Base-by-base conservation (phyloP, 2,113 vertebrate species). In the Lophochroa leadbeateri region DNA sequence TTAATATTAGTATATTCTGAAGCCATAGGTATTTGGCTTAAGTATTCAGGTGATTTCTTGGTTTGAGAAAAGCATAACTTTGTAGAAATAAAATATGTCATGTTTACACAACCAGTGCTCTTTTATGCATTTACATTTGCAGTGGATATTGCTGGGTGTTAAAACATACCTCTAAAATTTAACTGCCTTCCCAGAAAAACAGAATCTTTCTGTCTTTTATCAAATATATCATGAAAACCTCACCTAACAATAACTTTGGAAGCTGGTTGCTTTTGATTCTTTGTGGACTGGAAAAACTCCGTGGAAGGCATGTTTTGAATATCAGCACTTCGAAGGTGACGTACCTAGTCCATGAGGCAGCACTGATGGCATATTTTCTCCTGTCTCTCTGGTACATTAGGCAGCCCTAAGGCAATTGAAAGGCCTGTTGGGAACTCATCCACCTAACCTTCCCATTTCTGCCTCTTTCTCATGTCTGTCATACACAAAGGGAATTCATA, bases 361-460 rank as follows among this genome's bases (percentile, higher is more conserved):
- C 94, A 78, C 96, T 93, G 90, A 72, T 94, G 83, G 90, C 86
- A 65, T 91, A 37, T 57, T 92, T 72, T 82, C 82, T 81, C 88
- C 93, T 60, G 37, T 63, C 35, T 92, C 79, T 44, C 21, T 88
- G 90, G 68, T 72, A 82, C 82, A 79, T 94, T 93, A 86, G 92
- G 86, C 95, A 96, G 88, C 95, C 94, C 88, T 83, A 65, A 52
- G 94, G 95, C 94, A 84, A 20, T 24, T 2, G 15, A 88, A 75
- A 13, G 57, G 61, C 72, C 44, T 19, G 18, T 13, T 11, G 33
- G 65, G 41, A 55, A 67, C 53, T 86, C 65, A 70, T 41, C 76
- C 90, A 35, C 82, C 68, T 60, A 47, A 63, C 88, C 82, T 68
- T 79, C 61, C 78, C 9, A 0, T 14, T 68, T 12, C 69, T 78